Base-by-base conservation (phyloP, 2,113 vertebrate species). In the Cebidichthys violaceus region DNA sequence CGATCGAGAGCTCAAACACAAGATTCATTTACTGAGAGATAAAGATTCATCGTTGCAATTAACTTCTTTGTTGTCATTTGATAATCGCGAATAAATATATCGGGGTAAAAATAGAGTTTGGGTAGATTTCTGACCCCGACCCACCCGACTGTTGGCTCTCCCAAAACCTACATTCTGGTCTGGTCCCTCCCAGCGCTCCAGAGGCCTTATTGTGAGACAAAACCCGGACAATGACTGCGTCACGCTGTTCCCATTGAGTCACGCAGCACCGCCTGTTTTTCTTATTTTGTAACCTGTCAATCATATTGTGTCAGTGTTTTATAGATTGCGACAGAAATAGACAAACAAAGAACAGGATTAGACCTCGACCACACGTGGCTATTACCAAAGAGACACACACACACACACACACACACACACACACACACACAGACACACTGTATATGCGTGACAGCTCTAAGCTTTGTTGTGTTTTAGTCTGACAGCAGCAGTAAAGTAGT, bases 401-500 rank as follows among this genome's bases (percentile, higher is more conserved):
- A 80, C 52, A 79, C 75, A 78, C 80, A 64, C 75, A 81, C 61
- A 70, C 54, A 83, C 61, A 79, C 47, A 81, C 78, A 78, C 80
- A 64, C 75, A 81, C 59, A 88, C 74, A 82, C 81, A 81, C 83
- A 86, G 57, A 66, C 79, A 88, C 27, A 68, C 13, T 81, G 7
- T 15, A 45, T 89, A 9, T 67, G 85, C 85, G 57, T 92, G 92
- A 90, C 91, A 90, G 86, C 55, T 86, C 79, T 94, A 93, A 93
- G 90, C 91, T 89, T 83, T 90, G 85, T 89, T 92, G 90, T 91
- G 76, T 88, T 88, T 85, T 85, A n/a, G 92, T 90, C 92, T 94
- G 88, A 92, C 90, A 90, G 88, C 86, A 50, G 83, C 73, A 83
- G 90, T 81, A 93, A 93, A 81, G 90, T 86, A 90, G 92, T 93